Evolutionary conservation across 2,797 vertebrate genomes (phyloP).

Genomic region (Scleropages formosus): DNA sequence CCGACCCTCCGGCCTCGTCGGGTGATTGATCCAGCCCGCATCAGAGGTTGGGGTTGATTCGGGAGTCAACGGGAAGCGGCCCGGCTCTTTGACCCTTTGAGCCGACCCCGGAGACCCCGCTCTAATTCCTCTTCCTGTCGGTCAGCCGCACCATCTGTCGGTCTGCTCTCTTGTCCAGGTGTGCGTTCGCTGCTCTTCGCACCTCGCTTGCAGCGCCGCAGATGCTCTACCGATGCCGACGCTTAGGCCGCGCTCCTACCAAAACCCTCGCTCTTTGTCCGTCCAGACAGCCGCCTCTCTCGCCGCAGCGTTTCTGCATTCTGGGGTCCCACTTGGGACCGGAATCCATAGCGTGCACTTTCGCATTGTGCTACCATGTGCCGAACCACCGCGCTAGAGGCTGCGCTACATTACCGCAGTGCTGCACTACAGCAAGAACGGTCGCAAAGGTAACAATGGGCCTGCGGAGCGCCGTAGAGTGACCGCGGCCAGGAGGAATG

Average conservation of each 20-base stretch:
- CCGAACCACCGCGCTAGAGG: background rate
- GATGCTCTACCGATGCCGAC: background rate
- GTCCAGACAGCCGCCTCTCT: no score
- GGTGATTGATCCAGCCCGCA: conserved; percentile 53
- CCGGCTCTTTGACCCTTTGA: conserved; percentile 57
- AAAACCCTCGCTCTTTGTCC: no score
- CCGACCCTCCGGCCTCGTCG: conserved; percentile 31
- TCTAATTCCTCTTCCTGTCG: conserved; percentile 61
- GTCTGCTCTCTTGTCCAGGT: conserved; percentile 28
- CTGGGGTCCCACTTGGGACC: no score
- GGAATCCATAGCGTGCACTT: no score
- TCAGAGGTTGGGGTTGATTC: conserved; percentile 68
- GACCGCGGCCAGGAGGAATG: background rate
- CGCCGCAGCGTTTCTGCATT: no score
- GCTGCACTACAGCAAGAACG: background rate
- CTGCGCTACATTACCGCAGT: background rate
- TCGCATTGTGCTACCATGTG: background rate
- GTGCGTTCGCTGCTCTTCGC: background rate
- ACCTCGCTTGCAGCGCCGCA: background rate
- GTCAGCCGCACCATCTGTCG: conserved; percentile 24
- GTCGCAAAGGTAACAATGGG: background rate
- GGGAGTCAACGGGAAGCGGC: conserved; percentile 74
- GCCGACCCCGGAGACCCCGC: conserved; percentile 54
- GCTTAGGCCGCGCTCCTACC: background rate
- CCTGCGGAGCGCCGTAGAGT: background rate